Conservation (phyloP, 2,113 vertebrate species). For the Dascyllus trimaculatus region DNA sequence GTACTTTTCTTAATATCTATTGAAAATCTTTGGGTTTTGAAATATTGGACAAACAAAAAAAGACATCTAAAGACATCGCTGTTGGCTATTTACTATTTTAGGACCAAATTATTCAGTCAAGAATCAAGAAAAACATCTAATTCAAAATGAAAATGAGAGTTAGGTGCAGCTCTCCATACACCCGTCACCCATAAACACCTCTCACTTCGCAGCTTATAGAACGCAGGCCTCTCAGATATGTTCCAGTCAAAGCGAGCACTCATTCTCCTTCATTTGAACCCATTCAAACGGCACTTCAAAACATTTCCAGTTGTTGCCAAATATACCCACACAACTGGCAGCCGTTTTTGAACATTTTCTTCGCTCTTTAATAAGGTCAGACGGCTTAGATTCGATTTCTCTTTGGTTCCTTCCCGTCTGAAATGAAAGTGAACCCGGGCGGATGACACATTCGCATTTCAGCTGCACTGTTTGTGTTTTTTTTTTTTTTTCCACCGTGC, state of each 20-base stretch:
- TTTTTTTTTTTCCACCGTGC: not conserved
- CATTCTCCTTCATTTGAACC: not conserved
- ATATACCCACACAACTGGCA: not conserved
- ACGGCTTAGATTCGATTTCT: constrained; percentile 22
- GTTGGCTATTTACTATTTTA: not conserved
- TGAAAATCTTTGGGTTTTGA: not conserved
- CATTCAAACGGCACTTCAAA: not conserved
- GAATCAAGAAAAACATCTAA: not conserved
- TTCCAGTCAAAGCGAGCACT: too few relatives aligned
- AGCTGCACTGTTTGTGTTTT: constrained; percentile 46
- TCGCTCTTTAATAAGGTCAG: constrained; percentile 9
- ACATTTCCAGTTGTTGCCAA: not conserved
- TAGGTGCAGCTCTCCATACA: too few relatives aligned
- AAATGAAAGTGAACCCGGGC: constrained; percentile 13
- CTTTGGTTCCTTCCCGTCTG: not conserved
- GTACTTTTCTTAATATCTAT: not conserved
- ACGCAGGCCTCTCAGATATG: not conserved
- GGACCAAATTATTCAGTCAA: not conserved
- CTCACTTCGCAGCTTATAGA: too few relatives aligned
- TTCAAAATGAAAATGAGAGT: not conserved
- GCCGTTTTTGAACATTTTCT: not conserved
- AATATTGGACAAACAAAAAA: not conserved
- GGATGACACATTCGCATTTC: constrained; percentile 9
- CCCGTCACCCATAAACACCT: too few relatives aligned
- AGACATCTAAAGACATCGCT: not conserved